Evolutionary conservation across 1,140 invertebrate genomes (phyloP).

Genomic region (Choristoneura fumiferana): DNA sequence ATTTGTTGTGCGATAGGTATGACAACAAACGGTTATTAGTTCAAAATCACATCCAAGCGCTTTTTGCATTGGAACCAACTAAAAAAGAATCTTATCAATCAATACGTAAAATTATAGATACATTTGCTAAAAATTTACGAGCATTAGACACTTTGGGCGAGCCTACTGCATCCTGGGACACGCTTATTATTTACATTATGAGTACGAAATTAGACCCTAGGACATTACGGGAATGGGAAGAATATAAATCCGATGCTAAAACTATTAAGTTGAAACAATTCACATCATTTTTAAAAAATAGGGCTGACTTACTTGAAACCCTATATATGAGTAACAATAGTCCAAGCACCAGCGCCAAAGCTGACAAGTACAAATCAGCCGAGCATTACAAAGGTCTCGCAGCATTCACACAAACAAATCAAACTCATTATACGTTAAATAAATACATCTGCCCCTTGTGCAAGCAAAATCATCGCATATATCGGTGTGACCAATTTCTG

Average conservation of each 20-base stretch:
- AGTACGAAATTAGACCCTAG: conserved; percentile 13
- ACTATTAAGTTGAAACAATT: background rate
- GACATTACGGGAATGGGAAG: conserved; percentile 20
- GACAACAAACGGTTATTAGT: conserved; percentile 7
- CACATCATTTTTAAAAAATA: background rate
- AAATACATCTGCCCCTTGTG: conserved; percentile 14
- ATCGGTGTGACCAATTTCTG: conserved; percentile 15
- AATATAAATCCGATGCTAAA: conserved; percentile 7
- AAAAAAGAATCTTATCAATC: conserved; percentile 20
- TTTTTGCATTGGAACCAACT: conserved; percentile 2
- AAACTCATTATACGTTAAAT: background rate
- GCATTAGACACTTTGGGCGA: conserved; percentile 15
- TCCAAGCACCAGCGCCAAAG: background rate
- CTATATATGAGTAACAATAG: conserved; percentile 7
- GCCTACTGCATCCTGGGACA: conserved; percentile 20
- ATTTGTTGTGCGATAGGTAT: conserved; percentile 13
- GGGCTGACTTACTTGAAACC: background rate
- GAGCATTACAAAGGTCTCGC: conserved; percentile 13
- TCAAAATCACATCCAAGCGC: conserved; percentile 14
- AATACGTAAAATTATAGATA: conserved; percentile 16
- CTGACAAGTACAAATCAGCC: conserved; percentile 17
- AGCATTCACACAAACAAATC: background rate
- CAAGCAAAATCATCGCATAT: conserved; percentile 17
- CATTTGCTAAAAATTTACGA: conserved; percentile 15
- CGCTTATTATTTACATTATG: conserved; percentile 16